phyloP scores from a whole-genome alignment of 1,140 invertebrate genomes.

The Uloborus diversus region DNA sequence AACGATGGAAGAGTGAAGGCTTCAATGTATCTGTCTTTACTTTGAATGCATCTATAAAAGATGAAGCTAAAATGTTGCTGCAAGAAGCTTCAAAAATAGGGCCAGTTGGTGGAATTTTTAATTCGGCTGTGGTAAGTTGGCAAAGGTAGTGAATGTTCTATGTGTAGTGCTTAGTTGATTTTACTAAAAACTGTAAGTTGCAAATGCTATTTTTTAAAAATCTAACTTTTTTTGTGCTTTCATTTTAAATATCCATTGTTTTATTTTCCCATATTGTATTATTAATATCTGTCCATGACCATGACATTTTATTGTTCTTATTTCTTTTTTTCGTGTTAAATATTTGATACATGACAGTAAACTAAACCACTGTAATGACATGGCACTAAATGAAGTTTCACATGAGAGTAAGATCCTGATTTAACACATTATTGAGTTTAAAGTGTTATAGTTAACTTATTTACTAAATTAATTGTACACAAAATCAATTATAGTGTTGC shows the following conservation, averaged over 20 bases:
- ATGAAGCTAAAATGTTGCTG: slow-evolving; percentile 78
- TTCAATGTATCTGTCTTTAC: slow-evolving; percentile 78
- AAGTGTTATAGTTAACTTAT: too few relatives aligned
- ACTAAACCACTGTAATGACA: too few relatives aligned
- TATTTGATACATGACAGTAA: too few relatives aligned
- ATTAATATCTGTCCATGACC: neutral
- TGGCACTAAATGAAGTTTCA: too few relatives aligned
- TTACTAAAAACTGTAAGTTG: too few relatives aligned
- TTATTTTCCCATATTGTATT: neutral
- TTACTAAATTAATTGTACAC: too few relatives aligned
- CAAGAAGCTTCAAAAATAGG: slow-evolving; percentile 73
- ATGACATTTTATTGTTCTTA: neutral
- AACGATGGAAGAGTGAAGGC: slow-evolving; percentile 74
- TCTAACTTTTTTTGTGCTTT: neutral
- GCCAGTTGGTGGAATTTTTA: slow-evolving; percentile 93
- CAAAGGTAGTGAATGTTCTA: too few relatives aligned
- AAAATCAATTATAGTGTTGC: too few relatives aligned
- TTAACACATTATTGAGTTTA: too few relatives aligned
- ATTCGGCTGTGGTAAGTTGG: slow-evolving; percentile 81
- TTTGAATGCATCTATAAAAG: slow-evolving; percentile 71
- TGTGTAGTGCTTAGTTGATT: too few relatives aligned
- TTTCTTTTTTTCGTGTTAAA: neutral
- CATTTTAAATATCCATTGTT: neutral
- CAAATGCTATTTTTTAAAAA: slow-evolving; percentile 61
- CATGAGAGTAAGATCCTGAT: too few relatives aligned